Percentiles rank a stretch among this genome's conserved stretches.
Conservation (phyloP, 2,113 vertebrate species). For the Hiodon alosoides region DNA sequence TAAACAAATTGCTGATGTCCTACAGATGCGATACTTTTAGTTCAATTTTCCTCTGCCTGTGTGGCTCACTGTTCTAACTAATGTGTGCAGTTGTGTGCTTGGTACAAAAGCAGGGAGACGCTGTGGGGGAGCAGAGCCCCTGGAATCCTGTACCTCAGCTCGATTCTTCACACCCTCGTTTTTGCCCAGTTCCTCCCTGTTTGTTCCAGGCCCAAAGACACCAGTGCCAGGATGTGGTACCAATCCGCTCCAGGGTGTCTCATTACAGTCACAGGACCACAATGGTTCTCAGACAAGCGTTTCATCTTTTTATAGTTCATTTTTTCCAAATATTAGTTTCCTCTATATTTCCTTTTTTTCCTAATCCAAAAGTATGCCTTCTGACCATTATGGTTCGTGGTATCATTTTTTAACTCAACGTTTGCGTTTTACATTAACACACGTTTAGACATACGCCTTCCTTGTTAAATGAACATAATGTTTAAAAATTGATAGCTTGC, state of each 20-base stretch:
- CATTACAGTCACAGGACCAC: conserved; percentile 37
- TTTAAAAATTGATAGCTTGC: too few relatives aligned
- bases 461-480: too few relatives aligned
- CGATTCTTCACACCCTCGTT: too few relatives aligned
- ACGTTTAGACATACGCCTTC: too few relatives aligned
- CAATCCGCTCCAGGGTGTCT: conserved; percentile 13
- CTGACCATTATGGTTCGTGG: too few relatives aligned
- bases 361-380: too few relatives aligned
- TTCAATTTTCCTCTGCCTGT: conserved; percentile 52
- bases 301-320: not conserved
- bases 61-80: conserved; percentile 34
- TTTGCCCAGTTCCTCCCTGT: conserved; percentile 15
- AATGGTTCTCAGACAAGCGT: conserved; percentile 38
- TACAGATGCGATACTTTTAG: conserved; percentile 57
- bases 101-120: not conserved
- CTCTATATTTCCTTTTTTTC: too few relatives aligned
- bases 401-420: too few relatives aligned
- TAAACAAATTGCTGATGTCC: conserved; percentile 63
- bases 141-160: too few relatives aligned
- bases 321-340: too few relatives aligned
- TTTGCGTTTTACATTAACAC: too few relatives aligned
- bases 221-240: conserved; percentile 43
- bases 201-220: conserved; percentile 44
- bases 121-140: not conserved
- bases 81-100: conserved; percentile 41